Evolutionary conservation across 2,113 vertebrate genomes (phyloP).

Genomic region (Chinchilla lanigera): DNA sequence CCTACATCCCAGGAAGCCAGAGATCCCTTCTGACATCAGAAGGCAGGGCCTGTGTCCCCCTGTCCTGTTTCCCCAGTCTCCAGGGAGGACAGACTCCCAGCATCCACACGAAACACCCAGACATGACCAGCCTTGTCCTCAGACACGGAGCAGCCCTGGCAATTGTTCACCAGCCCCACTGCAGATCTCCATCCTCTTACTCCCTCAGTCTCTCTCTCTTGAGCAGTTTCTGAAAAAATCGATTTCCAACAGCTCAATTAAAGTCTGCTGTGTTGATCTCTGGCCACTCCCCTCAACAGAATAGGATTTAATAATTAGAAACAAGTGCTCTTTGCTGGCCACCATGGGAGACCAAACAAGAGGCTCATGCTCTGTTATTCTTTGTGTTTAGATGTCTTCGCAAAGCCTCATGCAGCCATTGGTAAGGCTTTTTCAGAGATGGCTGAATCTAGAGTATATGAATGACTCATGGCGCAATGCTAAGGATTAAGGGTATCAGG

Average conservation of each 20-base stretch:
- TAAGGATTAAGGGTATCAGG: not conserved
- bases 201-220: not conserved
- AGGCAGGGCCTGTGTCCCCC: not conserved
- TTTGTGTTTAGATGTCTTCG: not conserved
- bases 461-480: not conserved
- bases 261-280: not conserved
- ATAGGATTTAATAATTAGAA: not conserved
- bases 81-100: not conserved
- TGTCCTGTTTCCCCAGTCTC: not conserved
- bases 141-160: not conserved
- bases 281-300: not conserved
- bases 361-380: not conserved
- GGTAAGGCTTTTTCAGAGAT: not conserved
- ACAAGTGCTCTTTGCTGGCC: not conserved
- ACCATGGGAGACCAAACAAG: not conserved
- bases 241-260: rapidly evolving
- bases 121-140: not conserved
- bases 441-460: not conserved
- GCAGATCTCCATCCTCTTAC: too few species aligned
- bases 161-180: not conserved
- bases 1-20: not conserved
- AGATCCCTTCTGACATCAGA: not conserved
- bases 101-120: not conserved
- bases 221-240: not conserved
- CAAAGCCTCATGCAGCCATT: not conserved